Base-by-base conservation (phyloP, 2,113 vertebrate species). In the Mellivora capensis region DNA sequence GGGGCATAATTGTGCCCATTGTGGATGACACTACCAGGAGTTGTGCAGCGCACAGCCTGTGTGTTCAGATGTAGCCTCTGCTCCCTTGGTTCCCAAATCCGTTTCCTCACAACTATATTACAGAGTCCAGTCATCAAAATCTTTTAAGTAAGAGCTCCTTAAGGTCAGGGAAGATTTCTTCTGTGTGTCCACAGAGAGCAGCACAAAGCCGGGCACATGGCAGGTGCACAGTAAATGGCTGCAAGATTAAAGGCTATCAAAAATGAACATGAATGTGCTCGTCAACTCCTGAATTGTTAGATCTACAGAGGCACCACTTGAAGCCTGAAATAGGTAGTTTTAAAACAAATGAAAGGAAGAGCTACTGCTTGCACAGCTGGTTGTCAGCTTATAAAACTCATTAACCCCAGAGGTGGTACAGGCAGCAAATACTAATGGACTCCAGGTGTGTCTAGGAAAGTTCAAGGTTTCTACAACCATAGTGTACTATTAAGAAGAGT, bases 291-390 rank as follows among this genome's bases (percentile, higher is more conserved):
- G 86, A 96, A 97, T 96, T 72, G 20, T 95, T 77, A 72, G 87
- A 67, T 90, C 97, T 80, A 87, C 89, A 52, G 64, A 94, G 96
- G 96, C 89, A 14, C 96, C 82, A 93, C 93, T 86, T 85, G 93
- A 97, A 94, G 86, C 86, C 93, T 94, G 95, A 93, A 96, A 97
- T 39, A 96, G 97, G 97, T 96, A 82, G 96, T 97, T 97, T 96
- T 97, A 93, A 97, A 94, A 97, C 97, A 98, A 98, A 97, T 76
- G 82, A 87, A 91, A 97, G 89, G 93, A 93, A 96, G 93, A 94
- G 71, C 82, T 62, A 59, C 93, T 86, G 86, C 95, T 96, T 69
- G 57, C 97, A 96, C 93, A 98, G 98, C 98, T 98, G 97, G 98
- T 90, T 89, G 96, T 95, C 96, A 84, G 95, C 95, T 98, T 97